phyloP scores from a whole-genome alignment of 2,113 vertebrate genomes.

The Xyrauchen texanus region DNA sequence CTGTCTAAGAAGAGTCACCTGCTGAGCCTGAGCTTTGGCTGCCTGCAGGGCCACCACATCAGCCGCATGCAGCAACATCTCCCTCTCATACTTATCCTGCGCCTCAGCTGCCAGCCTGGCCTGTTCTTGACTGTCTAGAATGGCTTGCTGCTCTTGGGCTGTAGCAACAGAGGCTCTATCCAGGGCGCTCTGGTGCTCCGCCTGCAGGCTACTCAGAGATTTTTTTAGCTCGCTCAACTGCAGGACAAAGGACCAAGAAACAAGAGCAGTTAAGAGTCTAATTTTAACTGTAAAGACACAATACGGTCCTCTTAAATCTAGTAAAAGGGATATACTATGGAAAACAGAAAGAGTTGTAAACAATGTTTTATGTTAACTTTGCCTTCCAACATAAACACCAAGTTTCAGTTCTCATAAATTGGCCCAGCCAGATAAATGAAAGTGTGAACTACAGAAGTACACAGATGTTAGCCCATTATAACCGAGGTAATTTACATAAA shows the following conservation, averaged over 20 bases:
- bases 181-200: slow-evolving; percentile 83
- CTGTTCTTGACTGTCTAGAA: slow-evolving; percentile 87
- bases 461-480: no score
- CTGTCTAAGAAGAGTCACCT: slow-evolving; percentile 74
- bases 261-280: no score
- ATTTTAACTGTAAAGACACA: no score
- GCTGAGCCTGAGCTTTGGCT: slow-evolving; percentile 83
- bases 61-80: slow-evolving; percentile 91
- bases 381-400: no score
- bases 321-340: no score
- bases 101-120: slow-evolving; percentile 90
- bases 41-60: slow-evolving; percentile 90
- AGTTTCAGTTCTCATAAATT: no score
- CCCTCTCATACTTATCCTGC: slow-evolving; percentile 93
- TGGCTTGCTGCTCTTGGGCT: slow-evolving; percentile 84
- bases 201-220: slow-evolving; percentile 78
- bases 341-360: no score
- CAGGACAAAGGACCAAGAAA: neutral
- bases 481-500: no score
- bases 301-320: no score
- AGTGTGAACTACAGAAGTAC: no score
- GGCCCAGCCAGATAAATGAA: no score
- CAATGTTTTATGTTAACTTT: no score
- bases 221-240: slow-evolving; percentile 83
- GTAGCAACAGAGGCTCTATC: slow-evolving; percentile 78